These are phyloP conservation scores for Orthonyx spaldingii DNA, from an alignment of 2,113 vertebrate genomes.

Conservation along the genomic window DNA sequence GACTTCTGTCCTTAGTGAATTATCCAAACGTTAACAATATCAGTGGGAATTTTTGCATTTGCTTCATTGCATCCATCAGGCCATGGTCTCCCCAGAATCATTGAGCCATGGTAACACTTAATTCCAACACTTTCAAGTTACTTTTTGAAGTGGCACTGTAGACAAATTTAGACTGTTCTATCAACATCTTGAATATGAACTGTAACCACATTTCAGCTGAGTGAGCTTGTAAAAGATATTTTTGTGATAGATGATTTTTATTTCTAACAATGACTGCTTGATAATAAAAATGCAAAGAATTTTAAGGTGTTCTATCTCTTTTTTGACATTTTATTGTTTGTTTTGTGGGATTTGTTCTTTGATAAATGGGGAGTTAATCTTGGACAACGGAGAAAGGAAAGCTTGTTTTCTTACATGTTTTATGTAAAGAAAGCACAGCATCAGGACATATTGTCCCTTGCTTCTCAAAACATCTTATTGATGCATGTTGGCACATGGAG, in stretches of 20 bases:
- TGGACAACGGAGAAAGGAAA: background rate
- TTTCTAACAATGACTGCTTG: background rate
- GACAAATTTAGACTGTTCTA: background rate
- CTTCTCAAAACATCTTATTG: background rate
- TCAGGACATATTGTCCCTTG: background rate
- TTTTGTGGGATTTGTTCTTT: background rate
- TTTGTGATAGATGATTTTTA: background rate
- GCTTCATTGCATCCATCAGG: background rate
- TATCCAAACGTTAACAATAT: background rate
- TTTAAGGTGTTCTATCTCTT: background rate
- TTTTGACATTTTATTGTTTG: background rate
- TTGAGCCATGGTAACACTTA: background rate
- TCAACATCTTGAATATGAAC: background rate
- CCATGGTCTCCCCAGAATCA: background rate
- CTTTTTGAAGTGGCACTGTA: background rate
- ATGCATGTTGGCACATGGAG: background rate
- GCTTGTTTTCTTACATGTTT: background rate
- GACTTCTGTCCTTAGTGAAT: background rate
- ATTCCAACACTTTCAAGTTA: background rate
- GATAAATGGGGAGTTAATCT: background rate
- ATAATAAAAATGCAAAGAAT: background rate
- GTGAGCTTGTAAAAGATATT: background rate
- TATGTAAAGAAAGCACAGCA: accelerated
- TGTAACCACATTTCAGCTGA: background rate
- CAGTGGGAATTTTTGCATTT: background rate